A percentile compares a stretch with the other conserved stretches of the same genome.
Evolutionary conservation across 2,113 vertebrate species (phyloP).

Genomic region (Chitala chitala): DNA sequence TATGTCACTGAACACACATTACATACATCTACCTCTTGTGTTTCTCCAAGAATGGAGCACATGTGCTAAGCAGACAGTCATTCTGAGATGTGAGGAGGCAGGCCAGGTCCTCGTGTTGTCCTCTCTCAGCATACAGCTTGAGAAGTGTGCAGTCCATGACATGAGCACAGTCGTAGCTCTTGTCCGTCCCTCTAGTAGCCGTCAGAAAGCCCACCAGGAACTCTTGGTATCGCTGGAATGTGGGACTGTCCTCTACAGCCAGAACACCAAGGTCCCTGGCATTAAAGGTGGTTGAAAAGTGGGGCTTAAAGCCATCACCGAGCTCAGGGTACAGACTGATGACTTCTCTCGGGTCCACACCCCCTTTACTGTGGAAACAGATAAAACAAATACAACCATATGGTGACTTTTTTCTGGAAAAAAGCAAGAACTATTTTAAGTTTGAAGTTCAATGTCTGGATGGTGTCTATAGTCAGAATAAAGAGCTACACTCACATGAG

Average conservation of each 20-base stretch:
- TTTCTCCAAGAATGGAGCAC: slow-evolving; percentile 43
- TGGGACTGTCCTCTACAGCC: slow-evolving; percentile 34
- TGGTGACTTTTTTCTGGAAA: neutral
- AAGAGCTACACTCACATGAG: slow-evolving; percentile 50
- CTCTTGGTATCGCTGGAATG: slow-evolving; percentile 42
- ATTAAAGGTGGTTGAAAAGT: slow-evolving; percentile 33
- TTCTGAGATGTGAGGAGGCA: slow-evolving; percentile 41
- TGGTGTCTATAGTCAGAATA: no score
- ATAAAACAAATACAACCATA: slow-evolving; percentile 3
- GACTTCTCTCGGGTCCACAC: slow-evolving; percentile 60
- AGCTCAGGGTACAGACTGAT: slow-evolving; percentile 48
- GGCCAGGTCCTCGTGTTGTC: slow-evolving; percentile 37
- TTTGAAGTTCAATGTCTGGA: no score
- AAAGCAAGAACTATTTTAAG: neutral
- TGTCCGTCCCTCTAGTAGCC: slow-evolving; percentile 32
- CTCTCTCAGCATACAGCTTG: slow-evolving; percentile 46
- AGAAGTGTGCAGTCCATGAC: slow-evolving; percentile 57
- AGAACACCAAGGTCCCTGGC: slow-evolving; percentile 42
- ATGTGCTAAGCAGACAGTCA: slow-evolving; percentile 43
- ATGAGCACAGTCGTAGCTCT: slow-evolving; percentile 29
- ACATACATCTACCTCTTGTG: slow-evolving; percentile 54
- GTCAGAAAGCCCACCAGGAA: slow-evolving; percentile 52
- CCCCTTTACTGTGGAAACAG: slow-evolving; percentile 44
- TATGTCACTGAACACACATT: no score
- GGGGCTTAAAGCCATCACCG: slow-evolving; percentile 38